Evolutionary conservation across 2,113 vertebrate genomes (phyloP), one percentile per base, ranked within the genome.

Genomic region (Paramormyrops kingsleyae): DNA sequence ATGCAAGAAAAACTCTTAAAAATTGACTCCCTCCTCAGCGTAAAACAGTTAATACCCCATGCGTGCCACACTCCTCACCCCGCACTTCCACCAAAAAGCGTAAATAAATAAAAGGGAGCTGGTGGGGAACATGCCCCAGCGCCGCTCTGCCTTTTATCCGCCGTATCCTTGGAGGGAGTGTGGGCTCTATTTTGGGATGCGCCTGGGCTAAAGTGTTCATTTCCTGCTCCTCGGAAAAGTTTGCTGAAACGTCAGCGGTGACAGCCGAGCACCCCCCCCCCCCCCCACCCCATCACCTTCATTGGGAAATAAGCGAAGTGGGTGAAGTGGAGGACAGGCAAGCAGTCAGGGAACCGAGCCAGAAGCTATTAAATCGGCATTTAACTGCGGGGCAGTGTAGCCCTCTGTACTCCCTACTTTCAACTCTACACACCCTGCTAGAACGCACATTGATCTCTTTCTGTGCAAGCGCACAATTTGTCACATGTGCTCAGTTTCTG

Each of bases 91-190:
- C 83, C 74, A 89, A 91, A 80, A 66, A 44, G 83, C 12, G 59
- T 49, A 42, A 52, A 80, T 56, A 84, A 46, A 89, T 86, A 87
- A 49, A 90, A 88, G 62, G 46, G 35, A 6, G 85, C 89, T 87
- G 91, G 62, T n/a, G 19, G 91, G 92, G 90, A 46, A 90, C 88
- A 87, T 59, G 90, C 88, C 17, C 53, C 91, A 66, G 88, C 91
- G 92, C 89, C 70, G 88, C 89, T 90, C 89, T 84, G 90, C 46
- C 84, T 94, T 94, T 95, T 92, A 94, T 95, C 93, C 92, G 74
- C 93, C 93, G 94, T 92, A 94, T 95, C 93, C 93, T 92, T 90
- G 1, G 31, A 92, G 91, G n/a, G 44, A 89, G 91, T 89, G 88
- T 77, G 49, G 88, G 47, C 90, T 94, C 86, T 94, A 93, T 93